A percentile compares a stretch with the other conserved stretches of the same genome.
phyloP scores from a whole-genome alignment of 2,888 invertebrate species.

The Drosophila nigritarsus region DNA sequence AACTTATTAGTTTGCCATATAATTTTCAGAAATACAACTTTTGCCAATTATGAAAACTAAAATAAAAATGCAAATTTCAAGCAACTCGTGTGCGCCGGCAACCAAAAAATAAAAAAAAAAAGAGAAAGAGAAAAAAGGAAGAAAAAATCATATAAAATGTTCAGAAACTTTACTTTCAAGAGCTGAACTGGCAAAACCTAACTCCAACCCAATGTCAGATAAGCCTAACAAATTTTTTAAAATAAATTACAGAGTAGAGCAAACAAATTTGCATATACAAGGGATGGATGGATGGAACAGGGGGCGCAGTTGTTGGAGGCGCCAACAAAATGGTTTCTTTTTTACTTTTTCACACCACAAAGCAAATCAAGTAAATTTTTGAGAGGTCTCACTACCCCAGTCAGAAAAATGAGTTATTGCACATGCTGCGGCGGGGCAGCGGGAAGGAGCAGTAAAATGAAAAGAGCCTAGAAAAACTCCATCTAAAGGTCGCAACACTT shows the following conservation, averaged over 20 bases:
- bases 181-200: slow-evolving; percentile 28
- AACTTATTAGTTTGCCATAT: slow-evolving; percentile 76
- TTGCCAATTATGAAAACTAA: slow-evolving; percentile 77
- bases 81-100: slow-evolving; percentile 70
- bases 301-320: background rate
- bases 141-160: slow-evolving; percentile 35
- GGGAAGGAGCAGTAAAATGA: slow-evolving; percentile 14
- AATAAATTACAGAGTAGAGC: slow-evolving; percentile 80
- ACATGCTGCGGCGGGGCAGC: slow-evolving; percentile 47
- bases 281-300: slow-evolving; percentile 10
- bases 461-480: slow-evolving; percentile 41
- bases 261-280: slow-evolving; percentile 79
- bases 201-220: slow-evolving; percentile 63
- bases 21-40: slow-evolving; percentile 67
- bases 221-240: slow-evolving; percentile 80
- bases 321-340: slow-evolving; percentile 55
- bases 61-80: slow-evolving; percentile 74
- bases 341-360: slow-evolving; percentile 72
- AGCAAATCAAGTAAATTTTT: slow-evolving; percentile 78
- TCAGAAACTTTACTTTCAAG: slow-evolving; percentile 60
- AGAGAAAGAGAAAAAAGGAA: background rate
- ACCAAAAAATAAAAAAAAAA: slow-evolving; percentile 17
- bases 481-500: slow-evolving; percentile 70
- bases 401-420: slow-evolving; percentile 76
- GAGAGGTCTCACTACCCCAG: slow-evolving; percentile 56